phyloP scores from a whole-genome alignment of 2,888 invertebrate genomes.

The Cordilura impudica region DNA sequence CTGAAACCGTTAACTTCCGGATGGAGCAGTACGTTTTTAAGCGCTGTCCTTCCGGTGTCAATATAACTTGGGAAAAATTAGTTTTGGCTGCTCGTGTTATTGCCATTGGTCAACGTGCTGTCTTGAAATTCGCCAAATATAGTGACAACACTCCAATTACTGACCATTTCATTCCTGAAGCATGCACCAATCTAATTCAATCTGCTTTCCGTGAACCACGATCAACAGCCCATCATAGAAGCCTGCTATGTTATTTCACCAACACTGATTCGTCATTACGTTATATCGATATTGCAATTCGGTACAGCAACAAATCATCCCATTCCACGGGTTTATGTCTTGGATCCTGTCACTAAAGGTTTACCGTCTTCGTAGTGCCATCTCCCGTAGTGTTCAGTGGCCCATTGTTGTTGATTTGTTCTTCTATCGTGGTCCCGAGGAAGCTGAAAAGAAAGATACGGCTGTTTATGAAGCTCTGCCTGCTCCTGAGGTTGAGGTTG shows the following conservation, averaged over 20 bases:
- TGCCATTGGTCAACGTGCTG: constrained; percentile 97
- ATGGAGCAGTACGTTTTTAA: constrained; percentile 99
- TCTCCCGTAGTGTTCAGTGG: constrained; percentile 95
- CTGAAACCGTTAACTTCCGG: constrained; percentile 96
- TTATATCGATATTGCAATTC: constrained; percentile 98
- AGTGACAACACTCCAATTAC: constrained; percentile 99
- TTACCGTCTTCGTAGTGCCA: constrained; percentile 93
- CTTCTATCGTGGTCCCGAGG: constrained; percentile 99
- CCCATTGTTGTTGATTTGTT: constrained; percentile 98
- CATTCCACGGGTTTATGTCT: constrained; percentile 99
- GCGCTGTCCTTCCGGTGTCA: constrained; percentile 94
- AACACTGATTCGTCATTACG: constrained; percentile 98
- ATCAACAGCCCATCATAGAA: constrained; percentile 98
- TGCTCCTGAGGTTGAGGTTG: constrained; percentile 72
- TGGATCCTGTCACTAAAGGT: constrained; percentile 98
- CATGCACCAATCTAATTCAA: constrained; percentile 97
- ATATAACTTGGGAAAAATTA: constrained; percentile 99
- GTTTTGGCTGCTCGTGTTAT: constrained; percentile 98
- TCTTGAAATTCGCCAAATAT: constrained; percentile 98
- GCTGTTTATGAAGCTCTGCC: constrained; percentile 86
- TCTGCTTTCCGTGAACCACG: constrained; percentile 98
- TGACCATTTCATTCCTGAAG: constrained; percentile 99
- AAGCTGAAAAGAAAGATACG: constrained; percentile 97
- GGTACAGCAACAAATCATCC: constrained; percentile 98
- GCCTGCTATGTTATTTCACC: constrained; percentile 98